Evolutionary conservation across 2,113 vertebrate species (phyloP), one percentile per base, ranked within the genome.

Genomic region (Girardinichthys multiradiatus): DNA sequence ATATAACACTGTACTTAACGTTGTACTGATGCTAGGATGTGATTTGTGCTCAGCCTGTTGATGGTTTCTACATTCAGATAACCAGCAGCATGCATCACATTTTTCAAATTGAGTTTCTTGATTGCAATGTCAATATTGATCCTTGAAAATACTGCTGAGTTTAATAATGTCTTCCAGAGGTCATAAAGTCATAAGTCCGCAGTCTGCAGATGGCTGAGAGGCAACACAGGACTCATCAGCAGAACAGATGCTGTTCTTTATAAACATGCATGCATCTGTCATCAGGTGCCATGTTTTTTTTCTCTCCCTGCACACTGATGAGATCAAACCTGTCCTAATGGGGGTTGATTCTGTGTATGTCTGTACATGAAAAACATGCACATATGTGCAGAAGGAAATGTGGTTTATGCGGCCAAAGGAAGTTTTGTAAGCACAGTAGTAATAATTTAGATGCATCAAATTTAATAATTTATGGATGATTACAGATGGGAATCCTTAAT

Each of bases 221-320:
- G 61, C 33, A 64, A 57, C 42, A 62, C 29, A 48, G 65, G 42
- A 70, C 54, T 19, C 28, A 58, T 60, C 33, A 57, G 31, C 31
- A 64, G 64, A 57, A 26, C 62, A 54, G 54, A 68, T n/a, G 74
- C 64, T 28, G 30, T n/a, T 17, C 37, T 31, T 51, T 27, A 26
- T 57, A 27, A 67, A 66, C 54, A 64, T 30, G 35, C 31, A 62
- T 62, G 24, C 57, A 62, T 71, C 62, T 51, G 61, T 30, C 45
- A 27, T 21, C 31, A 4, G 64, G 24, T 0, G 1, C 24, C 61
- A 63, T 14, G 31, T n/a, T 29, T 64, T 33, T 28, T n/a, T 29
- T 64, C 28, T 28, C 61, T 27, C 35, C 27, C 13, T 68, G 28
- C 5, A 6, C 29, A 62, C 13, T 58, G 17, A 57, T 12, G 31